phyloP scores from a whole-genome alignment of 2,888 invertebrate species.

The Mamestra brassicae region DNA sequence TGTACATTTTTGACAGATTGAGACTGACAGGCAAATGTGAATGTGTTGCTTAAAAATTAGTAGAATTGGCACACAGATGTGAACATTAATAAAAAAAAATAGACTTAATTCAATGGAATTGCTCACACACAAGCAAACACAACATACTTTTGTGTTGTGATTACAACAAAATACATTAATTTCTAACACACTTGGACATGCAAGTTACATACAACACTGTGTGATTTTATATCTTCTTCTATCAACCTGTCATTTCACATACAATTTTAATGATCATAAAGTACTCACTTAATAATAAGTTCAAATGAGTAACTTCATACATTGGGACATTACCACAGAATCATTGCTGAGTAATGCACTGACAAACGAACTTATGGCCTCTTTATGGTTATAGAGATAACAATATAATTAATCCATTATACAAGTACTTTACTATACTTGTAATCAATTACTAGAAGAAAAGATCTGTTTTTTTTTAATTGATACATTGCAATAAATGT shows the following conservation, averaged over 20 bases:
- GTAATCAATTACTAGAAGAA: background rate
- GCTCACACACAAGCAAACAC: background rate
- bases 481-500: background rate
- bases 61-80: background rate
- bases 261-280: background rate
- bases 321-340: background rate
- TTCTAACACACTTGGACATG: no score
- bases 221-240: no score
- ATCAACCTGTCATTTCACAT: background rate
- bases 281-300: no score
- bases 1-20: no score
- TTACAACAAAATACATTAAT: background rate
- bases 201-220: no score
- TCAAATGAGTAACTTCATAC: background rate
- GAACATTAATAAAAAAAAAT: background rate
- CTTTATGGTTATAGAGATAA: conserved; percentile 17
- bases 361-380: conserved; percentile 1
- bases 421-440: background rate
- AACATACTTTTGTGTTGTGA: conserved; percentile 1
- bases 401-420: background rate
- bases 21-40: no score
- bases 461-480: background rate
- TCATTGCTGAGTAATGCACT: conserved; percentile 7
- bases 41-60: no score
- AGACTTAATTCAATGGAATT: background rate